phyloP scores from a whole-genome alignment of 2,797 vertebrate species.

The Danio jaintianensis region DNA sequence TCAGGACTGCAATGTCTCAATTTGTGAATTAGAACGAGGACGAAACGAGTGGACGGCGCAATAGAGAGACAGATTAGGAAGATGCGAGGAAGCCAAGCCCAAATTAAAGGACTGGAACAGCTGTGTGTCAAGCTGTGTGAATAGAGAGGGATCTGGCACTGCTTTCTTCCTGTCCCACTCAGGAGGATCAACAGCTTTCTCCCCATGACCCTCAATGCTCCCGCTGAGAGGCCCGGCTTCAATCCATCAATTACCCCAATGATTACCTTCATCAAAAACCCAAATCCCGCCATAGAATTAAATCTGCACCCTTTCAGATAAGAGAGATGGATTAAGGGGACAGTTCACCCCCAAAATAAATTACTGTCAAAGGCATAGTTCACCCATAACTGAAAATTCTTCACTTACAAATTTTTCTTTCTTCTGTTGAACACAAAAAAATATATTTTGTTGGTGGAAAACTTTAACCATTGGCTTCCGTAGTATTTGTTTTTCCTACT shows the following conservation, averaged over 20 bases:
- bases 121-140: conserved; percentile 44
- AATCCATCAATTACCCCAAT: conserved; percentile 60
- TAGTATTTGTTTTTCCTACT: too few species aligned
- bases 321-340: conserved; percentile 24
- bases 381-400: too few species aligned
- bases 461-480: too few species aligned
- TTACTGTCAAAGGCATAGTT: too few species aligned
- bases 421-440: too few species aligned
- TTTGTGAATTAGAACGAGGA: conserved; percentile 36
- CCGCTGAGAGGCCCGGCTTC: conserved; percentile 49
- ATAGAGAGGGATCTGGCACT: conserved; percentile 52
- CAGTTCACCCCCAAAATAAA: too few species aligned
- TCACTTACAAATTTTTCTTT: too few species aligned
- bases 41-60: conserved; percentile 23
- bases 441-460: too few species aligned
- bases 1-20: background rate
- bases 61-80: conserved; percentile 6
- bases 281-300: conserved; percentile 43
- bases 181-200: conserved; percentile 57
- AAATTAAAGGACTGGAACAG: conserved; percentile 40
- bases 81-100: background rate
- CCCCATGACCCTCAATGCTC: conserved; percentile 56
- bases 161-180: conserved; percentile 50
- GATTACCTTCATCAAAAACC: conserved; percentile 62
- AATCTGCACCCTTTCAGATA: conserved; percentile 32